These are phyloP conservation scores for Chymomyza costata DNA, from an alignment of 1,140 invertebrate genomes.

Conservation along the genomic window DNA sequence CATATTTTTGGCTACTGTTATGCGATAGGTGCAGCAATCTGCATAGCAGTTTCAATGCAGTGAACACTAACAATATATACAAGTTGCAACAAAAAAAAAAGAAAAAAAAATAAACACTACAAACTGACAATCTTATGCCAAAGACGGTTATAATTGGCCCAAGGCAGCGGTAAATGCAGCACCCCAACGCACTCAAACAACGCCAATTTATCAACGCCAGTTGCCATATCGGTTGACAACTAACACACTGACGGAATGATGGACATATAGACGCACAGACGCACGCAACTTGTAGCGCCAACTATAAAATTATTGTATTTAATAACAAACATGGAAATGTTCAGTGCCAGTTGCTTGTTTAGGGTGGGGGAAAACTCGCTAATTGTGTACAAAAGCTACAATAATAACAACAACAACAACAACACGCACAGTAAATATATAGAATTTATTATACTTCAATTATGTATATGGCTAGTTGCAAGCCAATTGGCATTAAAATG, in stretches of 20 bases:
- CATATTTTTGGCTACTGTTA: conserved; percentile 7
- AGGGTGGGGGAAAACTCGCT: conserved; percentile 46
- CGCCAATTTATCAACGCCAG: conserved; percentile 64
- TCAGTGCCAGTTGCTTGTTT: conserved; percentile 43
- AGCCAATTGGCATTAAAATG: conserved; percentile 63
- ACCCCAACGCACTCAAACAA: not conserved
- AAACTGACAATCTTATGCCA: conserved; percentile 42
- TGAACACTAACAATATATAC: conserved; percentile 9
- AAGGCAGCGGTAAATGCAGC: conserved; percentile 46
- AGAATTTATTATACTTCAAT: conserved; percentile 73
- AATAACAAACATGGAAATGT: conserved; percentile 63
- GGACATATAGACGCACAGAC: conserved; percentile 7
- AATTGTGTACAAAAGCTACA: conserved; percentile 60
- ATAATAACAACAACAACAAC: too few species aligned
- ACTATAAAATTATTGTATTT: conserved; percentile 71
- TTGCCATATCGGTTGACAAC: conserved; percentile 71
- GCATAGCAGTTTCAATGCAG: conserved; percentile 25
- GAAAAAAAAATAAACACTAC: conserved; percentile 26
- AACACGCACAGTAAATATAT: too few species aligned
- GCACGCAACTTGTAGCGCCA: conserved; percentile 20
- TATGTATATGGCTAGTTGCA: conserved; percentile 68
- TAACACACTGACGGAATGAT: conserved; percentile 44
- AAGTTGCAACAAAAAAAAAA: conserved; percentile 29
- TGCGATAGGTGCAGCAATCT: conserved; percentile 16
- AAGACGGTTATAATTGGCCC: conserved; percentile 72